A percentile compares a stretch with the other conserved stretches of the same genome.
These are phyloP conservation scores for Dynastes maya DNA, from an alignment of 2,888 invertebrate genomes.

Conservation along the genomic window DNA sequence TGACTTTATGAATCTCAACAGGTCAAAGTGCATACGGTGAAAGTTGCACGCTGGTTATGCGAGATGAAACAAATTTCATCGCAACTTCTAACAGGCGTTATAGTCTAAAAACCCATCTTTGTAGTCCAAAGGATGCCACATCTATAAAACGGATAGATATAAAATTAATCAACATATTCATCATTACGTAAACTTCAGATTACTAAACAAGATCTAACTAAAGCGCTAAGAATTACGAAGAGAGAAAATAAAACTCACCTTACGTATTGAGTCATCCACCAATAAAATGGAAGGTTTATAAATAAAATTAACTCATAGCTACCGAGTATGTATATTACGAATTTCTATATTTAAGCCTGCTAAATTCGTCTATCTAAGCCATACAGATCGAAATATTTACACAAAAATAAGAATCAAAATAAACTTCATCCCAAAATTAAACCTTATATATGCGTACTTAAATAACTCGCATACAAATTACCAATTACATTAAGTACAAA, in stretches of 20 bases:
- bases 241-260: conserved; percentile 6
- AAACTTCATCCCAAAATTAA: conserved; percentile 23
- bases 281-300: conserved; percentile 15
- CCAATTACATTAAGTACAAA: too few species aligned
- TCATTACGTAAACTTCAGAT: not conserved
- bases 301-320: conserved; percentile 13
- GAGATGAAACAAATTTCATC: too few species aligned
- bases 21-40: too few species aligned
- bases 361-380: conserved; percentile 20
- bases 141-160: too few species aligned
- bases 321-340: conserved; percentile 11
- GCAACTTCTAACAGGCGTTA: too few species aligned
- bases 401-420: conserved; percentile 29
- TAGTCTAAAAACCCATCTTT: too few species aligned
- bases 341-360: conserved; percentile 29
- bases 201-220: not conserved
- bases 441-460: not conserved
- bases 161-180: not conserved
- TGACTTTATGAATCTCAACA: too few species aligned
- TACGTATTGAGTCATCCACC: conserved; percentile 7
- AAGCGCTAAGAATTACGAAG: not conserved
- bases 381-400: conserved; percentile 31
- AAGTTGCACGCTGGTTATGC: too few species aligned
- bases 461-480: not conserved
- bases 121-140: too few species aligned